Base-by-base conservation (phyloP, 2,113 vertebrate genomes). In the Sisor rabdophorus region DNA sequence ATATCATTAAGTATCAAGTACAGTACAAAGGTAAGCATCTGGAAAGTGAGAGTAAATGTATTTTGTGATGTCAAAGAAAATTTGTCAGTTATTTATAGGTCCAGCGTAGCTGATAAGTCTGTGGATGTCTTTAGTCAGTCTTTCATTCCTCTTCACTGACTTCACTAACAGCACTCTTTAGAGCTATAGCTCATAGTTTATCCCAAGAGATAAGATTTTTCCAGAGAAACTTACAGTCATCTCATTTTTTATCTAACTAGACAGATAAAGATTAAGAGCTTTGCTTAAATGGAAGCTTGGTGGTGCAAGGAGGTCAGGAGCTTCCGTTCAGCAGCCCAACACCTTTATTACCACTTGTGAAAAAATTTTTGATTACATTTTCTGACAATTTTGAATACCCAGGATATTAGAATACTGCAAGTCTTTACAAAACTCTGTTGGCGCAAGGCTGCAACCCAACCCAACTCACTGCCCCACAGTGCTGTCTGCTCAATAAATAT, bases 401-500 rank as follows among this genome's bases (percentile, higher is more conserved):
- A 36, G 32, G 3, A 36, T 36, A 36, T 36, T 36, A n/a, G n/a
- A n/a, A n/a, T n/a, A n/a, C 3, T 36, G 32, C 3, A 36, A 36
- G 32, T 28, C 64, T 67, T 67, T 16, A 48, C 3, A 68, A 16
- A 15, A 48, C 13, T 11, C 40, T 26, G 64, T 20, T 17, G 44
- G 40, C 2, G 12, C 15, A 36, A 47, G 63, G 0, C 2, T 0
- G 63, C n/a, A 28, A 68, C 15, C 65, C 65, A 4, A 11, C 24
- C 24, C 65, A 4, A 11, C 24, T 15, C 65, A 52, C 47, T 1
- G 3, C 2, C 9, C 1, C 64, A 48, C 13, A 28, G 22, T 50
- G 15, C 22, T 15, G 24, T 50, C 65, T 68, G 65, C 16, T 68
- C 65, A 19, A 15, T 68, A 47, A 68, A 68, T 68, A 50, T 47